Base-by-base conservation (phyloP, 2,113 vertebrate species). In the Callocephalon fimbriatum region DNA sequence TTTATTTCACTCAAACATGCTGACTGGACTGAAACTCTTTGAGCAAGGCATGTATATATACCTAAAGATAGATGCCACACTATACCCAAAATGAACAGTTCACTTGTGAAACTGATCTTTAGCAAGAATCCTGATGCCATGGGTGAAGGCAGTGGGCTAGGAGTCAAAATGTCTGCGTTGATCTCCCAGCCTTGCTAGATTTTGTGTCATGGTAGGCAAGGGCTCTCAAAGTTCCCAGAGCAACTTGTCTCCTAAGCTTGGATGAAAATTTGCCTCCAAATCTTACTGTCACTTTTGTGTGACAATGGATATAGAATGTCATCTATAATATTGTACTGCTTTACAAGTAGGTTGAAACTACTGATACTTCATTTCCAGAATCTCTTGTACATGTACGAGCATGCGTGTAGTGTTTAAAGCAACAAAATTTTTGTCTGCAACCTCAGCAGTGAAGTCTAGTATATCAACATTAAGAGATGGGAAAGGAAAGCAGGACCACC, bases 311-410 rank as follows among this genome's bases (percentile, higher is more conserved):
- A 35, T 58, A 58, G 32, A 48, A 15, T 9, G 7, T 26, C 27
- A 35, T 7, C 61, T 35, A 0, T 4, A 45, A 22, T 6, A 4
- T 1, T 10, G 3, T 32, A n/a, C 6, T 40, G 47, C 6, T 78
- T 56, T 31, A 6, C 11, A 18, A 53, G 31, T 38, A 66, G 23
- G 26, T 9, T 37, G 63, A 32, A 86, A 13, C 2, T n/a, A 20
- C 9, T 6, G 17, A 17, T 18, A 25, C 17, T 76, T 50, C 10
- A 3, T 15, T 80, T 71, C 18, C 27, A 6, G 15, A 20, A 54
- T 29, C 38, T n/a, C 32, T 54, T 15, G 8, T 1, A 32, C 0
- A 6, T 2, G 4, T 7, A 17, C 4, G 2, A 23, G 42, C 14
- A 4, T 4, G 6, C 15, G 5, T 14, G 7, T 15, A 38, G 42